Conservation (phyloP, 2,113 vertebrate species). For the Artemisiospiza belli region DNA sequence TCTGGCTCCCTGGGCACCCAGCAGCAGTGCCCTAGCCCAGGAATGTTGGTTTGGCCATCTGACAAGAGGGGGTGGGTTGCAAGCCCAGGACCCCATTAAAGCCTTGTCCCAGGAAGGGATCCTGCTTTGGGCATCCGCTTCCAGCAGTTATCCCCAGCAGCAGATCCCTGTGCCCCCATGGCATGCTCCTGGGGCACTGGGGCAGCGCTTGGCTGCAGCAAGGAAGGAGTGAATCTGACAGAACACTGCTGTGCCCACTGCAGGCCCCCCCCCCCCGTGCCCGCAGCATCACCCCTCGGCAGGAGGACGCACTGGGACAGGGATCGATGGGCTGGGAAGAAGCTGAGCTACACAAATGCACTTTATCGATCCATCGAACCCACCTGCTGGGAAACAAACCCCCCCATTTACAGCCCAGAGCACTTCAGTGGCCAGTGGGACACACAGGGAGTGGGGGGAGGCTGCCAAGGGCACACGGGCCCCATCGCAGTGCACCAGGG, state of each 20-base stretch:
- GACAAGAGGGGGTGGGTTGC: rapidly evolving
- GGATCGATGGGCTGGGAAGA: background rate
- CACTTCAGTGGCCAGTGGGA: background rate
- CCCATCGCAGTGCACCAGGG: rapidly evolving
- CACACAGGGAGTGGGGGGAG: rapidly evolving
- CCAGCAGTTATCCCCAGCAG: rapidly evolving
- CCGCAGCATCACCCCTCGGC: background rate
- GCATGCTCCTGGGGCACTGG: too few relatives aligned
- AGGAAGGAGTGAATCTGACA: background rate
- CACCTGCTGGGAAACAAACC: constrained; percentile 46
- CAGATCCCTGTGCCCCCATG: background rate
- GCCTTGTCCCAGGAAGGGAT: background rate
- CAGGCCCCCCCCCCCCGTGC: background rate
- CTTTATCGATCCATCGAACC: constrained; percentile 23
- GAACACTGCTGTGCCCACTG: background rate
- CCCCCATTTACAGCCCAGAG: background rate
- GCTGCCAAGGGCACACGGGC: background rate
- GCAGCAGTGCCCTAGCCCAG: background rate
- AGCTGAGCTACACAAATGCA: constrained; percentile 44
- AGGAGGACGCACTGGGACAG: background rate
- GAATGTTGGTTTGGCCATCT: background rate
- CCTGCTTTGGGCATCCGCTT: background rate
- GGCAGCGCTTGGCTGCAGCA: background rate
- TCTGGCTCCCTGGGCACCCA: background rate
- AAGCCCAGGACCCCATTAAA: background rate